A percentile compares a stretch with the other conserved stretches of the same genome.
These are phyloP conservation scores for Drosophila athabasca DNA, from an alignment of 1,140 invertebrate species.

Conservation along the genomic window DNA sequence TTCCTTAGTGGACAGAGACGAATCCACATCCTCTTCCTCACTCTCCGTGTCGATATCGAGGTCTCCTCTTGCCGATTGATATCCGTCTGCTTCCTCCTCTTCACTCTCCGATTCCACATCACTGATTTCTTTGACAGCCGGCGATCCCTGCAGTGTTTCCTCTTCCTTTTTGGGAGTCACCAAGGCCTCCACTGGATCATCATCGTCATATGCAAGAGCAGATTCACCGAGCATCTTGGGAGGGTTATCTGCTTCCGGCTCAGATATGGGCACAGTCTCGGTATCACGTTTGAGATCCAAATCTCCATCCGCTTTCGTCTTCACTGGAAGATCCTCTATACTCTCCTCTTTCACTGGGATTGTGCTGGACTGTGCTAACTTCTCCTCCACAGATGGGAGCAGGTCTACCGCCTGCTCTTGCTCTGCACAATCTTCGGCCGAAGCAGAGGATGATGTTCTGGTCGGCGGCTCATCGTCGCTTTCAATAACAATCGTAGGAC, in stretches of 20 bases:
- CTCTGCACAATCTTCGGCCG: neutral
- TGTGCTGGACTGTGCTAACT: neutral
- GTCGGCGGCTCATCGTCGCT: no score
- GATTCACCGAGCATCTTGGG: no score
- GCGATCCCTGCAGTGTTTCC: neutral
- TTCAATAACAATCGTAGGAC: no score
- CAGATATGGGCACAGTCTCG: conserved; percentile 1
- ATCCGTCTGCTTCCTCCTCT: neutral
- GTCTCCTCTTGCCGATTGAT: conserved; percentile 6
- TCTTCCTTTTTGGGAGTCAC: neutral
- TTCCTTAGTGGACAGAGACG: conserved; percentile 20
- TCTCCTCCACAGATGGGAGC: no score
- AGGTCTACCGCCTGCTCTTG: neutral
- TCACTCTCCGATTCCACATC: conserved; percentile 11
- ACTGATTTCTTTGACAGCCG: neutral
- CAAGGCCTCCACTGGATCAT: no score
- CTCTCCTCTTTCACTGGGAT: neutral
- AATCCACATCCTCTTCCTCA: conserved; percentile 8
- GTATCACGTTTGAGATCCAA: conserved; percentile 10
- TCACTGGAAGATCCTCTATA: neutral
- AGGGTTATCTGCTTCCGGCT: conserved; percentile 2
- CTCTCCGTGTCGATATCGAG: conserved; percentile 18
- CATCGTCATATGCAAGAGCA: no score
- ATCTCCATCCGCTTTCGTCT: conserved; percentile 1
- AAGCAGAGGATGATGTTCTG: no score